These are phyloP conservation scores for Andrena haemorrhoa DNA, from an alignment of 2,888 invertebrate species.

Conservation along the genomic window DNA sequence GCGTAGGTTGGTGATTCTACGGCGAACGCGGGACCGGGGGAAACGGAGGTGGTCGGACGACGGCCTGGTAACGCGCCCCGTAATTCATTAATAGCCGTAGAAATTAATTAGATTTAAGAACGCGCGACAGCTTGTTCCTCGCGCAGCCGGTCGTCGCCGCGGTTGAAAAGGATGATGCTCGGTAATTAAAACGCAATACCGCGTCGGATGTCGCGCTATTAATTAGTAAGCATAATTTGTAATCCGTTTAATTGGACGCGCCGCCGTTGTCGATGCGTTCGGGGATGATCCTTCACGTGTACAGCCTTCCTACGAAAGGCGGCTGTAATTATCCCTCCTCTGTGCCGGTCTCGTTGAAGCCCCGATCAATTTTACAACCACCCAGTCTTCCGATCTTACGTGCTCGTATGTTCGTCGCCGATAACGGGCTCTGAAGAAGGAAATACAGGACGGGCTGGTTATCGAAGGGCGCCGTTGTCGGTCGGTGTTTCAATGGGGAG, in stretches of 20 bases:
- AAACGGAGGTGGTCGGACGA: constrained; percentile 21
- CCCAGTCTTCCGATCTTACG: not conserved
- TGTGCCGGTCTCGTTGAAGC: not conserved
- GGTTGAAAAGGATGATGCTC: constrained; percentile 51
- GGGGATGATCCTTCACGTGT: constrained; percentile 23
- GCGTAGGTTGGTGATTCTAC: constrained; percentile 47
- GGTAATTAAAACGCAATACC: constrained; percentile 60
- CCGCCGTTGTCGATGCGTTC: constrained; percentile 44
- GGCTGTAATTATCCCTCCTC: constrained; percentile 34
- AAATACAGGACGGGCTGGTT: constrained; percentile 63
- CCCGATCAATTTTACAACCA: constrained; percentile 40
- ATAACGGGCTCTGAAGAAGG: constrained; percentile 23
- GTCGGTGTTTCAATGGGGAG: constrained; percentile 53
- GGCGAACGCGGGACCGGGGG: not conserved
- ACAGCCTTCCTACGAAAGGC: constrained; percentile 27
- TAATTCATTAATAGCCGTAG: constrained; percentile 67
- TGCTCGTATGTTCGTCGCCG: constrained; percentile 36
- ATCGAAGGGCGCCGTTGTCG: constrained; percentile 71
- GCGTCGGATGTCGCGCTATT: constrained; percentile 33
- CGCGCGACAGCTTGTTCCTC: constrained; percentile 38
- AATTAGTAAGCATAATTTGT: constrained; percentile 65
- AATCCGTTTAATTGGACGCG: constrained; percentile 59
- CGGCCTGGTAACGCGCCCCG: constrained; percentile 49
- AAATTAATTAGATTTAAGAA: constrained; percentile 70
- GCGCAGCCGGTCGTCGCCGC: not conserved